phyloP scores from a whole-genome alignment of 2,797 vertebrate genomes.

The Thaleichthys pacificus region DNA sequence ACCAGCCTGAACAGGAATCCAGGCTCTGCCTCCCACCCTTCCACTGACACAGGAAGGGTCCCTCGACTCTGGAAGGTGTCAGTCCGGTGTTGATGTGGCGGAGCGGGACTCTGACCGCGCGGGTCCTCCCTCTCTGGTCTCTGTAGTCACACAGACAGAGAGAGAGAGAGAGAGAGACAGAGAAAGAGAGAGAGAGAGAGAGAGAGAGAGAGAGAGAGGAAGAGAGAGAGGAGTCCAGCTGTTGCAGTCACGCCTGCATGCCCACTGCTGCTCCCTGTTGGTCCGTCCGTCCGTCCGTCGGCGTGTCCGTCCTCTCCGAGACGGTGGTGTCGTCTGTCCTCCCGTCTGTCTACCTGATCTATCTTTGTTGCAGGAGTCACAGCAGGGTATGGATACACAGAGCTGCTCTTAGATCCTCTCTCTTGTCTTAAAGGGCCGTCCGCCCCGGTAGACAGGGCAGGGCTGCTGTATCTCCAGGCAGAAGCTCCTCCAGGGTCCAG shows the following conservation, averaged over 20 bases:
- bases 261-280: slow-evolving; percentile 55
- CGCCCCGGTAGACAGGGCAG: slow-evolving; percentile 28
- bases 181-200: slow-evolving; percentile 22
- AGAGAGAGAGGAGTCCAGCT: slow-evolving; percentile 63
- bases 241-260: slow-evolving; percentile 66
- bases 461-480: slow-evolving; percentile 50
- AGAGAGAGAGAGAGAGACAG: neutral
- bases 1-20: neutral
- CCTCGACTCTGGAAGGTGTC: neutral
- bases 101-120: too few species aligned
- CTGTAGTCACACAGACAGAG: too few species aligned
- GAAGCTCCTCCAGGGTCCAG: slow-evolving; percentile 60
- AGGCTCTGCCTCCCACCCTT: neutral
- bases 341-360: slow-evolving; percentile 22
- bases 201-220: slow-evolving; percentile 12
- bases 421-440: neutral
- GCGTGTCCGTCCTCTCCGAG: neutral
- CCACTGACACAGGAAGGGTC: neutral
- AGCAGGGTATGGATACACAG: neutral
- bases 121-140: too few species aligned
- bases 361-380: neutral
- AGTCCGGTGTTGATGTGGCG: neutral
- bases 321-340: neutral
- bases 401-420: neutral
- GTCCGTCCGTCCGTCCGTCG: slow-evolving; percentile 44